Conservation (phyloP, 2,797 vertebrate species). For the Arnoldichthys spilopterus region DNA sequence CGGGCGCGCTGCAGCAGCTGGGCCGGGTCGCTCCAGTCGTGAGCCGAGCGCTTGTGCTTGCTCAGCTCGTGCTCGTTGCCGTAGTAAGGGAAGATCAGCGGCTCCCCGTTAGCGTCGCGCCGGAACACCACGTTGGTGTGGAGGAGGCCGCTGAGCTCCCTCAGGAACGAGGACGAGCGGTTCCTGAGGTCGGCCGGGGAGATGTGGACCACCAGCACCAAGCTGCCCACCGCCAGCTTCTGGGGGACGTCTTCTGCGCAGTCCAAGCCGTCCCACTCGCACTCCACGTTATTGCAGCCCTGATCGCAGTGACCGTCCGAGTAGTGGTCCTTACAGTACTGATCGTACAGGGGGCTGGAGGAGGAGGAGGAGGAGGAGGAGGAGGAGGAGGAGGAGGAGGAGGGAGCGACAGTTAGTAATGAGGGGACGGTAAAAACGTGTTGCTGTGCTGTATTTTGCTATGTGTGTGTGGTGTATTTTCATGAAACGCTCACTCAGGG, state of each 20-base stretch:
- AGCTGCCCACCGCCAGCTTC: constrained; percentile 86
- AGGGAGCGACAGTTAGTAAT: background rate
- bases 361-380: constrained; percentile 44
- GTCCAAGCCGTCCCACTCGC: constrained; percentile 96
- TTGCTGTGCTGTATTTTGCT: constrained; percentile 88
- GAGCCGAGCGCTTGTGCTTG: constrained; percentile 88
- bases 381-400: background rate
- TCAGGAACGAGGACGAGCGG: constrained; percentile 93
- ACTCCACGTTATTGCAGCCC: constrained; percentile 96
- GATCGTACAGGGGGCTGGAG: constrained; percentile 92
- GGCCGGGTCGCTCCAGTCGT: constrained; percentile 88
- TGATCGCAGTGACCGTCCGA: constrained; percentile 94
- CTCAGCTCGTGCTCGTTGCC: constrained; percentile 90
- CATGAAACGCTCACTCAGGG: too few relatives aligned
- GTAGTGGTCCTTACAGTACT: constrained; percentile 98
- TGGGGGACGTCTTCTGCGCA: constrained; percentile 89
- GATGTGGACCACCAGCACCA: constrained; percentile 92
- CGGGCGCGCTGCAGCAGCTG: constrained; percentile 75
- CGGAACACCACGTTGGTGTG: constrained; percentile 94
- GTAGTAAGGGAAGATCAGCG: constrained; percentile 94
- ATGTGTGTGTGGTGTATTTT: constrained; percentile 91
- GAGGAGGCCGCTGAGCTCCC: constrained; percentile 92
- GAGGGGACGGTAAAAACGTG: too few relatives aligned
- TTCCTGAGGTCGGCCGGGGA: constrained; percentile 78
- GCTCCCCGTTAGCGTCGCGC: constrained; percentile 79